Percentiles rank a stretch among this genome's conserved stretches.
These are phyloP conservation scores for Tetragonula carbonaria DNA, from an alignment of 2,888 invertebrate species.

Conservation along the genomic window DNA sequence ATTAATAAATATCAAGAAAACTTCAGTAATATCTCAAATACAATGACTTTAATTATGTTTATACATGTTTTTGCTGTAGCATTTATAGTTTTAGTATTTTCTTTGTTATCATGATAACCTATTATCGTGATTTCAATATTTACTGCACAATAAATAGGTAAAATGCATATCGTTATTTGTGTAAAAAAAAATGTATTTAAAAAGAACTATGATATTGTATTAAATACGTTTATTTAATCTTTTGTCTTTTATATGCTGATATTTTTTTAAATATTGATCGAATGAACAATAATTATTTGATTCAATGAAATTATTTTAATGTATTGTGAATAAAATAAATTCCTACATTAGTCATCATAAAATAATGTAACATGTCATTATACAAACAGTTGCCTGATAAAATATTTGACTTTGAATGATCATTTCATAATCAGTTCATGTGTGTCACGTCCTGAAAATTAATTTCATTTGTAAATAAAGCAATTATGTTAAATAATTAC, in stretches of 20 bases:
- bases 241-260: conserved; percentile 16
- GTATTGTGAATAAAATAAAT: conserved; percentile 65
- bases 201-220: conserved; percentile 26
- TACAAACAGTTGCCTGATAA: conserved; percentile 39
- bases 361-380: background rate
- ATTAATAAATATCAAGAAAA: conserved; percentile 28
- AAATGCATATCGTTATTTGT: conserved; percentile 47
- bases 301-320: conserved; percentile 30
- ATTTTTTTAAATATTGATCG: conserved; percentile 15
- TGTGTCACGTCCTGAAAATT: conserved; percentile 11
- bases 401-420: conserved; percentile 15
- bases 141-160: conserved; percentile 45
- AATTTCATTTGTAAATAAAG: background rate
- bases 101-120: background rate
- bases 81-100: conserved; percentile 9
- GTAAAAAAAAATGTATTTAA: conserved; percentile 31
- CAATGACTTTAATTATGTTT: conserved; percentile 29
- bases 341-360: conserved; percentile 48
- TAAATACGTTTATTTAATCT: conserved; percentile 23
- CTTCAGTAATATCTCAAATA: background rate
- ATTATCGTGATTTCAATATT: conserved; percentile 1
- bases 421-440: background rate
- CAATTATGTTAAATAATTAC: background rate
- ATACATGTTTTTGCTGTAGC: background rate
- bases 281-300: background rate